These are phyloP conservation scores for Falco biarmicus DNA, from an alignment of 2,797 vertebrate genomes.

Conservation along the genomic window DNA sequence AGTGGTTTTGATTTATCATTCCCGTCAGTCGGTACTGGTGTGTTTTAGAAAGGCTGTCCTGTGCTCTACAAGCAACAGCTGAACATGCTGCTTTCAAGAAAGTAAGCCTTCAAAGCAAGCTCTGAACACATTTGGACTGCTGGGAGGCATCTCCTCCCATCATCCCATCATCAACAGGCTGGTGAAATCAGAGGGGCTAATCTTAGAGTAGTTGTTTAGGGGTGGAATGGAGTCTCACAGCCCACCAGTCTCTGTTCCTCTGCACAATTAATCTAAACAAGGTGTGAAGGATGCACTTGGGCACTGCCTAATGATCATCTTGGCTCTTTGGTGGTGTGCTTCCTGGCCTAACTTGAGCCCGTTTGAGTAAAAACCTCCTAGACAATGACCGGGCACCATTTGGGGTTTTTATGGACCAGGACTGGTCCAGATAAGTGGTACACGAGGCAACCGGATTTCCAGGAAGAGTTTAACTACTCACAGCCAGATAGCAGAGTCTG, in stretches of 20 bases:
- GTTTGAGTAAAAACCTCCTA: not conserved
- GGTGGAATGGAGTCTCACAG: not conserved
- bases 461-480: not conserved
- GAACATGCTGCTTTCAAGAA: not conserved
- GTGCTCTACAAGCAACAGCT: not conserved
- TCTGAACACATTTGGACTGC: not conserved
- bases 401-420: not conserved
- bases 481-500: not conserved
- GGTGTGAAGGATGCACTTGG: not conserved
- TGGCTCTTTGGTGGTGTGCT: not conserved
- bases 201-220: not conserved
- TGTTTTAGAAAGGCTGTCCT: not conserved
- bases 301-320: not conserved
- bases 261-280: not conserved
- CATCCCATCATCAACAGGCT: too few species aligned
- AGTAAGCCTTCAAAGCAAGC: not conserved
- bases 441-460: rapidly evolving
- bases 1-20: not conserved
- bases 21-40: not conserved
- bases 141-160: not conserved
- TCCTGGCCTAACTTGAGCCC: not conserved
- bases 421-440: not conserved
- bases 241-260: not conserved
- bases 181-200: not conserved
- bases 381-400: rapidly evolving